Evolutionary conservation across 2,113 vertebrate species (phyloP).

Genomic region (Fulica atra): DNA sequence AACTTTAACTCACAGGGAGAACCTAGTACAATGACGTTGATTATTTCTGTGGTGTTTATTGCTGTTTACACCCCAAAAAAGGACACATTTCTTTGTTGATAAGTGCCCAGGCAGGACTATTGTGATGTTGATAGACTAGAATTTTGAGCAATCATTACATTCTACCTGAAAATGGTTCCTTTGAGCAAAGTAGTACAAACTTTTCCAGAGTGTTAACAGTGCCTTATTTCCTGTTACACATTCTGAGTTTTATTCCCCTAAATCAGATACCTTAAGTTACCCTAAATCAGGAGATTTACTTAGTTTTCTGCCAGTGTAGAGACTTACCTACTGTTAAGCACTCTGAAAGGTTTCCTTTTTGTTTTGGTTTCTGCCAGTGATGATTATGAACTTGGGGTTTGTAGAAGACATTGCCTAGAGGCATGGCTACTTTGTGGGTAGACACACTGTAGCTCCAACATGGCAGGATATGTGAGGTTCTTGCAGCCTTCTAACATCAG

Average conservation of each 20-base stretch:
- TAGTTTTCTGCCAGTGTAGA: background rate
- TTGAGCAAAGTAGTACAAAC: background rate
- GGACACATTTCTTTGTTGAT: background rate
- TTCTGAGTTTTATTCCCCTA: background rate
- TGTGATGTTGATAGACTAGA: background rate
- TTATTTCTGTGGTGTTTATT: background rate
- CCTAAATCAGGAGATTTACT: background rate
- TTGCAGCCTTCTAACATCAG: background rate
- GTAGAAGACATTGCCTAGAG: background rate
- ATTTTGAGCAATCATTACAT: background rate
- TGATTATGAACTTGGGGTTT: background rate
- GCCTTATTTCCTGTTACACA: background rate
- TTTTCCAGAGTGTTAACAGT: background rate
- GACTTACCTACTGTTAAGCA: background rate
- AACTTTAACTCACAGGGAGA: background rate
- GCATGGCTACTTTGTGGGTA: background rate
- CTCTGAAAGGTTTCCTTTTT: background rate
- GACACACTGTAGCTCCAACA: background rate
- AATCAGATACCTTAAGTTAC: background rate
- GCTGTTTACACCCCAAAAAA: background rate
- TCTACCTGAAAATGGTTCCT: background rate
- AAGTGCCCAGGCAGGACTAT: background rate
- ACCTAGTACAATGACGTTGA: background rate
- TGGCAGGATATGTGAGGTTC: background rate
- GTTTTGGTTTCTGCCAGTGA: background rate